These are phyloP conservation scores for Gymnothorax javanicus DNA, from an alignment of 2,797 vertebrate genomes.

Conservation along the genomic window DNA sequence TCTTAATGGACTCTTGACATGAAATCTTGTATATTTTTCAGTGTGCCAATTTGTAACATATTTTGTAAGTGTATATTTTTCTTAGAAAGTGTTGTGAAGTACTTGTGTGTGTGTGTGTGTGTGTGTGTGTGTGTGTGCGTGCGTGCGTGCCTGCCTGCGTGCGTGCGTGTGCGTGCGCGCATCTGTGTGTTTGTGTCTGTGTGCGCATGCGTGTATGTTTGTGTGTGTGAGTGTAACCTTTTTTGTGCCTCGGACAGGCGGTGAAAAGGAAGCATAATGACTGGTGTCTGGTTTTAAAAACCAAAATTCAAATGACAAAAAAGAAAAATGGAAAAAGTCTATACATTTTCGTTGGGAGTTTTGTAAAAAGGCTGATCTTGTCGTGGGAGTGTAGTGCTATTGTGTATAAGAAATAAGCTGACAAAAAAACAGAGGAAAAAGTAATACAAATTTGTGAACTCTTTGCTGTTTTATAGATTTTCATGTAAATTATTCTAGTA, in stretches of 20 bases:
- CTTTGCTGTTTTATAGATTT: constrained; percentile 99
- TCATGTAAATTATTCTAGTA: constrained; percentile 99
- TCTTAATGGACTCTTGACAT: constrained; percentile 99
- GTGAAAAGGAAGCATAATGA: constrained; percentile 99
- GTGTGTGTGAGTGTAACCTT: constrained; percentile 93
- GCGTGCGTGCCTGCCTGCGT: constrained; percentile 89
- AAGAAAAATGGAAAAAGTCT: constrained; percentile 80
- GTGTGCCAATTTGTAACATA: constrained; percentile 99
- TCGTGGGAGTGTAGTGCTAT: constrained; percentile 99
- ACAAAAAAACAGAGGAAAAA: constrained; percentile 79
- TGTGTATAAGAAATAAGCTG: constrained; percentile 95
- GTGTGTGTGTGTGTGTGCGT: constrained; percentile 84
- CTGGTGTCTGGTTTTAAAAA: constrained; percentile 99
- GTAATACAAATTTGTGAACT: constrained; percentile 92
- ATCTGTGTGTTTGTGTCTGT: constrained; percentile 89
- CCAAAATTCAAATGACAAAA: constrained; percentile 98
- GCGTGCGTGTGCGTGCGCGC: constrained; percentile 83
- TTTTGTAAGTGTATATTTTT: constrained; percentile 99
- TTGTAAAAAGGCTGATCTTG: constrained; percentile 99
- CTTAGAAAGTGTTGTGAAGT: constrained; percentile 99
- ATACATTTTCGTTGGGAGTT: constrained; percentile 97
- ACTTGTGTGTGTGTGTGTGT: constrained; percentile 92
- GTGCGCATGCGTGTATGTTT: constrained; percentile 72
- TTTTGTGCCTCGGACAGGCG: constrained; percentile 93
- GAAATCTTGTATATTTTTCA: constrained; percentile 99